Base-by-base conservation (phyloP, 2,113 vertebrate species). In the Rutilus rutilus region DNA sequence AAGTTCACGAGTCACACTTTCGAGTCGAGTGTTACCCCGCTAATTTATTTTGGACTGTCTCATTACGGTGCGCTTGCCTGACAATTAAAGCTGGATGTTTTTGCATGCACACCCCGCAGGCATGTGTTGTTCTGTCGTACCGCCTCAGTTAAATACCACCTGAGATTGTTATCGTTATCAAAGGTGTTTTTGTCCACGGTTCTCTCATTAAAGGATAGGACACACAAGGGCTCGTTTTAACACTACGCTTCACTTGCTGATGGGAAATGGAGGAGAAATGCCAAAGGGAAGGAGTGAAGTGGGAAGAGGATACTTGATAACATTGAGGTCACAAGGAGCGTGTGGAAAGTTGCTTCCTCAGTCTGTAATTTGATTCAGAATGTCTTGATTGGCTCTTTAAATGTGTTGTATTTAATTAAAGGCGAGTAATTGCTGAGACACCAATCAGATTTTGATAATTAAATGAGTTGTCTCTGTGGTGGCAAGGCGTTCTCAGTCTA, bases 391-490 rank as follows among this genome's bases (percentile, higher is more conserved):
- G 45, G 27, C 42, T n/a, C 64, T 82, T 54, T 33, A 82, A 82
- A 69, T 82, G 45, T 50, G 80, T 52, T 69, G 45, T 27, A 80
- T 59, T 82, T 82, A 50, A 82, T 82, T 82, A 69, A 82, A 69
- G 42, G 5, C 0, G 39, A 12, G 45, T 82, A 82, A 82, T 69
- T 82, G 27, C 27, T 33, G 5, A 82, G 64, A 67, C 62, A 52
- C 64, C 79, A 47, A 65, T 69, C 45, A 36, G 19, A 82, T 65
- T 65, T 69, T 4, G 62, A 64, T 82, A 69, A 82, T 82, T 69
- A 82, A 69, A 54, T 50, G 60, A 81, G 39, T 65, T 15, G n/a
- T 82, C 62, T 65, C 39, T 33, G 45, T 23, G 60, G 17, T 17
- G 36, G 39, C 8, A 77, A 77, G 17, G 25, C 75, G 0, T 17